Evolutionary conservation across 2,113 vertebrate species (phyloP), one percentile per base, ranked within the genome.

Genomic region (Oncorhynchus keta): DNA sequence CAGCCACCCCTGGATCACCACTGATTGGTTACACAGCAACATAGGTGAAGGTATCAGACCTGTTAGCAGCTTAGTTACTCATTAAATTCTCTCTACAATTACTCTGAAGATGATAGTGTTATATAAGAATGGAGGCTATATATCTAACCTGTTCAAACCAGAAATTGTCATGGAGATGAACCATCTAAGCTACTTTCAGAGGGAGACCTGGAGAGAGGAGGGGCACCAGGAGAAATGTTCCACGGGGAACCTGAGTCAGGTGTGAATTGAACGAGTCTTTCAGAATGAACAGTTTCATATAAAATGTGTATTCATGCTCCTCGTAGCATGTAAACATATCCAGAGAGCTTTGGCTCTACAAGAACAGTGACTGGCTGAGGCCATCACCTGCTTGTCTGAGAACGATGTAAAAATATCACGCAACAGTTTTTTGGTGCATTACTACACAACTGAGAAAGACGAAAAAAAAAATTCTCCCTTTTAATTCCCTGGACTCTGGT

Each of bases 401-500:
- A 22, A 62, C n/a, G 24, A 22, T 5, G 4, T 1, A 13, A 0
- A 62, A 11, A 28, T 5, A 75, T 75, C 20, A 7, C 8, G 9
- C 7, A 11, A 62, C 18, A 61, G 16, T 18, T 20, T 18, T 20
- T 0, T 16, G 13, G 28, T 32, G 45, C 48, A n/a, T 57, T 18
- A 48, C 5, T 61, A 71, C 30, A 18, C 35, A 59, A 65, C 18
- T 49, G 28, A n/a, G n/a, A n/a, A n/a, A n/a, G n/a, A n/a, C 0
- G 35, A 45, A 5, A 45, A 45, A 20, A 61, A 26, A 64, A n/a
- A 70, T 83, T 76, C 78, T 85, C 77, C 80, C n/a, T 73, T 81
- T 86, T 77, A 81, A 81, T 77, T 77, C 78, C 75, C 79, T 81
- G 84, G 76, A 85, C 81, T 78, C 68, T 11, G 2, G 70, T 82